Conservation (phyloP, 1,140 invertebrate genomes). For the Philotrypesis tridentata region DNA sequence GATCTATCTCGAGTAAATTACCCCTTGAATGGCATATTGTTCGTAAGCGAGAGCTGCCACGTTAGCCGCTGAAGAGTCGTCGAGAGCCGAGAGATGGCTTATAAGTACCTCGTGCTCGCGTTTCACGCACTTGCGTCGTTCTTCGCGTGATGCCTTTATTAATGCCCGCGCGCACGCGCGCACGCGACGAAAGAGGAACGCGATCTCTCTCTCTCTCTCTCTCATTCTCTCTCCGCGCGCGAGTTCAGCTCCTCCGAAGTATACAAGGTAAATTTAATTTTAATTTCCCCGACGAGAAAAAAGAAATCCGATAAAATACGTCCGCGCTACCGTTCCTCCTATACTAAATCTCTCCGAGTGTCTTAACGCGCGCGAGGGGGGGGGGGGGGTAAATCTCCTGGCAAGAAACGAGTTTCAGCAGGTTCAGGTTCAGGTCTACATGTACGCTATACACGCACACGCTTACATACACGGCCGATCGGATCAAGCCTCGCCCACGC, state of each 20-base stretch:
- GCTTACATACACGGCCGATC: constrained; percentile 40
- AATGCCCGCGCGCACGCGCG: background rate
- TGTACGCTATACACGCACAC: no score
- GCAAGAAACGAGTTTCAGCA: constrained; percentile 65
- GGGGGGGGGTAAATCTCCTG: constrained; percentile 8
- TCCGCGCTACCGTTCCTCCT: background rate
- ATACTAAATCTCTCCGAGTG: background rate
- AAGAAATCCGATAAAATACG: background rate
- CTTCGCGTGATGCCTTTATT: constrained; percentile 53
- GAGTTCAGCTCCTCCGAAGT: background rate
- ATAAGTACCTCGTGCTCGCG: background rate
- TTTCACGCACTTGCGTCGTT: constrained; percentile 31
- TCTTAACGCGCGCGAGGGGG: no score
- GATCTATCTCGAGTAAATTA: constrained; percentile 46
- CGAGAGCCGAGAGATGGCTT: background rate
- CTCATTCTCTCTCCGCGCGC: no score
- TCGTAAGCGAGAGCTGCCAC: background rate
- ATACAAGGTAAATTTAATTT: background rate
- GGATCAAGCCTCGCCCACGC: constrained; percentile 58
- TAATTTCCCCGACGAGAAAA: background rate
- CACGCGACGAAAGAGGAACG: background rate
- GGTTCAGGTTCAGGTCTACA: constrained; percentile 58
- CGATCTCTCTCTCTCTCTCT: no score
- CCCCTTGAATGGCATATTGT: constrained; percentile 40
- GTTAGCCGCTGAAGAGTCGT: background rate